phyloP scores from a whole-genome alignment of 2,888 invertebrate genomes.

The Chrysolina oricalcia region DNA sequence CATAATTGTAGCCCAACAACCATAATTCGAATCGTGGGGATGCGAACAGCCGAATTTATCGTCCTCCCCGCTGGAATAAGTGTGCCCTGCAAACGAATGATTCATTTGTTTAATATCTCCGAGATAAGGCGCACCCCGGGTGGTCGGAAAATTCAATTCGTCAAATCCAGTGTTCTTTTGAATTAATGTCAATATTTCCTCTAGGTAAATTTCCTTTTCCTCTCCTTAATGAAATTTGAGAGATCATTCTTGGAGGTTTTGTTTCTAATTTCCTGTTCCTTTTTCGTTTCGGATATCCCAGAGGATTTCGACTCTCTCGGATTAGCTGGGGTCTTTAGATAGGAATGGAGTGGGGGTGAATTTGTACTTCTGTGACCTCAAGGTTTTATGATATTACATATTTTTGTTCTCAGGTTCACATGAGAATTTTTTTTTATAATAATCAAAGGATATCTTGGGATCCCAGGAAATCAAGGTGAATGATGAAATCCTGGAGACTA shows the following conservation, averaged over 20 bases:
- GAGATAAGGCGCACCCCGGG: constrained; percentile 20
- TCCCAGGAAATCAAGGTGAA: no score
- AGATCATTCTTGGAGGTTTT: constrained; percentile 10
- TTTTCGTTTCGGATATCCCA: neutral
- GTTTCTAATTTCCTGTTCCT: neutral
- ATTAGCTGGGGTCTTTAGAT: neutral
- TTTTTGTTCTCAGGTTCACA: no score
- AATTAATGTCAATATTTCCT: constrained; percentile 17
- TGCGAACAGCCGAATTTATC: constrained; percentile 30
- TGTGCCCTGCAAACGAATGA: constrained; percentile 30
- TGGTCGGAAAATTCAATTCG: constrained; percentile 11
- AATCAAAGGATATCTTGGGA: no score
- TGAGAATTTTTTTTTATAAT: no score
- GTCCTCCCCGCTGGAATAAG: constrained; percentile 23
- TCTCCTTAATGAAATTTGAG: constrained; percentile 3
- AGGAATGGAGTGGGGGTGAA: no score
- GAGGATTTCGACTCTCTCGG: neutral
- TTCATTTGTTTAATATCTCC: constrained; percentile 38
- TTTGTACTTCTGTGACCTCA: no score
- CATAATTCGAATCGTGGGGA: constrained; percentile 33
- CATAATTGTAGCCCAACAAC: constrained; percentile 35
- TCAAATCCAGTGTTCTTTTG: constrained; percentile 18
- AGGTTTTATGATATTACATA: no score
- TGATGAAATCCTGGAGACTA: no score
- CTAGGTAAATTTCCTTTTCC: constrained; percentile 17